Percentiles rank a stretch among this genome's conserved stretches.
Evolutionary conservation across 1,140 invertebrate genomes (phyloP).

Genomic region (Episyrphus balteatus): DNA sequence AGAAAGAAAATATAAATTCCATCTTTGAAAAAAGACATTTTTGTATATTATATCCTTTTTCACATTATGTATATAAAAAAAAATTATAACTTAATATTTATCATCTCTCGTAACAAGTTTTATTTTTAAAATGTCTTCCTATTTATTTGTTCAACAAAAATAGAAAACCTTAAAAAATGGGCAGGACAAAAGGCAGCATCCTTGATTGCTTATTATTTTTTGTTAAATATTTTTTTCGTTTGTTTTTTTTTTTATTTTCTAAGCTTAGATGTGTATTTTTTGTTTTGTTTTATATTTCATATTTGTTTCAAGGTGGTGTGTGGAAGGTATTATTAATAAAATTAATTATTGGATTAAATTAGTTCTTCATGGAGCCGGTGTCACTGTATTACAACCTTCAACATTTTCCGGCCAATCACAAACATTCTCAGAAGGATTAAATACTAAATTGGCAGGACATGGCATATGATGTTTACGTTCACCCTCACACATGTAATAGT

Average conservation of each 20-base stretch:
- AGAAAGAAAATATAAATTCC: no score
- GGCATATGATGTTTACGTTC: constrained; percentile 94
- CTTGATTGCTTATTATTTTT: not conserved
- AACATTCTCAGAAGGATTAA: constrained; percentile 86
- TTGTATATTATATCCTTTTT: no score
- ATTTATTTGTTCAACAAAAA: no score
- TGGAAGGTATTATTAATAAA: not conserved
- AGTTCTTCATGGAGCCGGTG: constrained; percentile 51
- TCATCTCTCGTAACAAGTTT: no score
- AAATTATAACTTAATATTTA: no score
- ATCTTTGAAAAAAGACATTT: no score
- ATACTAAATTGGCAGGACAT: constrained; percentile 87
- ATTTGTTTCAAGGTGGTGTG: not conserved
- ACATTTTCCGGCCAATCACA: constrained; percentile 96
- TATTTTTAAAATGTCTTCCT: no score
- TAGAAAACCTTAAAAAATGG: no score
- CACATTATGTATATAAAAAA: no score
- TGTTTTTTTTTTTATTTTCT: not conserved
- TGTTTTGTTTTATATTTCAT: not conserved
- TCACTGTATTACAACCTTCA: constrained; percentile 72
- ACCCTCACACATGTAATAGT: constrained; percentile 93
- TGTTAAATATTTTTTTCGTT: no score
- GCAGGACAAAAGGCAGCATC: not conserved
- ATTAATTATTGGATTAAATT: not conserved
- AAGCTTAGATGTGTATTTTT: not conserved